Percentiles rank a stretch among this genome's conserved stretches.
These are phyloP conservation scores for Chauna torquata DNA, from an alignment of 2,113 vertebrate genomes.

Conservation along the genomic window DNA sequence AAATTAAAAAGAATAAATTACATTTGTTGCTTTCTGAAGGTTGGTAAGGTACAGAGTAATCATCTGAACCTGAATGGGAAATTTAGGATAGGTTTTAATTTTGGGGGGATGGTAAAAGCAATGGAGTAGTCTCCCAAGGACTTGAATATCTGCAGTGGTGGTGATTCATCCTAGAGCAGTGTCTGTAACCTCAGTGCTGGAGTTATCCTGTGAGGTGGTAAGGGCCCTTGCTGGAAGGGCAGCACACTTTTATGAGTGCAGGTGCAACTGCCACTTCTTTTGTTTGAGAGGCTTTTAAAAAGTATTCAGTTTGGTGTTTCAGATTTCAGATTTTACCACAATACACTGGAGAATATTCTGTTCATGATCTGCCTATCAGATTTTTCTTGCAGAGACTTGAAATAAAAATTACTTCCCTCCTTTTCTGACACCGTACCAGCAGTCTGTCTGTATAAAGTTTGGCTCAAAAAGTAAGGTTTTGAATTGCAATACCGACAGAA, in stretches of 20 bases:
- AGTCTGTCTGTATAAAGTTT: neutral
- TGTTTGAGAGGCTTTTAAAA: neutral
- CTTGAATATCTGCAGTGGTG: neutral
- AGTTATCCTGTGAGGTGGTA: neutral
- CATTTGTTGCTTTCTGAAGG: neutral
- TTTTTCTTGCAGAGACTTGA: neutral
- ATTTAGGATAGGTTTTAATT: neutral
- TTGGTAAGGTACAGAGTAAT: neutral
- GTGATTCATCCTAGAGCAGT: neutral
- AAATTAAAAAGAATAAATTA: neutral
- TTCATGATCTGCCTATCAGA: neutral
- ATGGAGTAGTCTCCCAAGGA: neutral
- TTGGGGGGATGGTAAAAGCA: neutral
- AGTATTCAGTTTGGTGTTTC: neutral
- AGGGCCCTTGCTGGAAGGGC: neutral
- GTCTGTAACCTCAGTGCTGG: neutral
- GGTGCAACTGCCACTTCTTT: neutral
- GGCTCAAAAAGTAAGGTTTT: neutral
- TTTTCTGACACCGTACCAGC: neutral
- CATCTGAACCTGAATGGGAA: neutral
- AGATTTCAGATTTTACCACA: neutral
- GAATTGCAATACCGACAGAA: neutral
- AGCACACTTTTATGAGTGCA: rapidly evolving
- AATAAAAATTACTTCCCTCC: neutral
- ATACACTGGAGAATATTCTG: neutral